Conservation (phyloP, 2,888 invertebrate species). For the Podabrus alpinus region DNA sequence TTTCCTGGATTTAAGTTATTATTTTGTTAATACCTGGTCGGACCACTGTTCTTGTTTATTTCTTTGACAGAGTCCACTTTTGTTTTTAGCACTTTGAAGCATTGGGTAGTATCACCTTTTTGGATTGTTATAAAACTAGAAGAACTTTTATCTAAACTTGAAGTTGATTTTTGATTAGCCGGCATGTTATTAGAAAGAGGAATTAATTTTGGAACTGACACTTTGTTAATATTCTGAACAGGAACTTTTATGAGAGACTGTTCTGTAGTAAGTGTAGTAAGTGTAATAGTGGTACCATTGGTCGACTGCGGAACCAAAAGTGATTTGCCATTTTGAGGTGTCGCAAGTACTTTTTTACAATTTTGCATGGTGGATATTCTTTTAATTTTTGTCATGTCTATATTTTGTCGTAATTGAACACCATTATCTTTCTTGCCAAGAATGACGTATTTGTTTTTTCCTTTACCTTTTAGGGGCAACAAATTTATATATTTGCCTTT, state of each 20-base stretch:
- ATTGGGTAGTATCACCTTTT: not conserved
- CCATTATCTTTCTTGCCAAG: not conserved
- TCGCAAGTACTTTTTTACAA: not conserved
- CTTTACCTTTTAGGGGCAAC: not conserved
- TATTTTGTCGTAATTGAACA: not conserved
- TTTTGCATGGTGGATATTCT: not conserved
- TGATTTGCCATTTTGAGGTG: not conserved
- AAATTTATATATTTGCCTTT: not conserved
- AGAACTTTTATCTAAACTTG: not conserved
- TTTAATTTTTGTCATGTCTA: not conserved
- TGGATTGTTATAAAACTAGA: not conserved
- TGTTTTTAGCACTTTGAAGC: not conserved
- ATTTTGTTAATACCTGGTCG: not conserved
- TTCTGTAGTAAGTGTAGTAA: not conserved
- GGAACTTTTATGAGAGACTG: not conserved
- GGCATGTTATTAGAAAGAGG: not conserved
- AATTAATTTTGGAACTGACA: not conserved
- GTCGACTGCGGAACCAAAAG: not conserved
- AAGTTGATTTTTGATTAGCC: not conserved
- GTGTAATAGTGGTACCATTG: not conserved
- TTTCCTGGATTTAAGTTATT: not conserved
- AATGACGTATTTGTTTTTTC: not conserved
- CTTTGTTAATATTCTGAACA: not conserved
- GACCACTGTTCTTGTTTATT: not conserved
- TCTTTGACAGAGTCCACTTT: not conserved